These are phyloP conservation scores for Ictalurus punctatus DNA, from an alignment of 2,113 vertebrate genomes.

Conservation along the genomic window DNA sequence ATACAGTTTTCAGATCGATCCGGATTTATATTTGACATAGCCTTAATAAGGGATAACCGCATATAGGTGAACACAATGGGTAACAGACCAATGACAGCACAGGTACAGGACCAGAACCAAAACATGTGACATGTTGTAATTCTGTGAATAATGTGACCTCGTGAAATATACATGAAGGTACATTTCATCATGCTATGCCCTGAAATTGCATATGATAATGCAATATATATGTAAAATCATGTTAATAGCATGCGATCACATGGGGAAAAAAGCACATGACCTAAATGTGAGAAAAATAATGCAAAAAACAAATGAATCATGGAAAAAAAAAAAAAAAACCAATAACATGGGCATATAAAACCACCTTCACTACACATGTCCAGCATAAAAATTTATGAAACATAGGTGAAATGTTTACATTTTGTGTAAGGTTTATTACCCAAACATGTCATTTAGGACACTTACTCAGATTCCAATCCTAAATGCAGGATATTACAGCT, in stretches of 20 bases:
- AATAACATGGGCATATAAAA: not conserved
- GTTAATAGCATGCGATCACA: not conserved
- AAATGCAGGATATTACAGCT: constrained; percentile 31
- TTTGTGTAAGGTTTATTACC: not conserved
- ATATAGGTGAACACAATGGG: not conserved
- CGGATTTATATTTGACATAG: too few relatives aligned
- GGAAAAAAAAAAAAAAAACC: not conserved
- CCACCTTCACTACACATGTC: not conserved
- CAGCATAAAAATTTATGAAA: not conserved
- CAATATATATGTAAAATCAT: not conserved
- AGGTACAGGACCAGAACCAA: not conserved
- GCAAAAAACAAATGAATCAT: not conserved
- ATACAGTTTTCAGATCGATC: too few relatives aligned
- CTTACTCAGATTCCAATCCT: constrained; percentile 11
- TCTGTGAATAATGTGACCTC: not conserved
- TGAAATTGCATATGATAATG: not conserved
- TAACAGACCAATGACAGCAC: not conserved
- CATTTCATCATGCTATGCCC: not conserved
- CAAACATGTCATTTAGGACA: not conserved
- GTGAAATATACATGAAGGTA: not conserved
- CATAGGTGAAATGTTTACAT: not conserved
- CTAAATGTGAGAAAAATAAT: not conserved
- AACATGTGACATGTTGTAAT: not conserved
- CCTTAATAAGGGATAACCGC: not conserved
- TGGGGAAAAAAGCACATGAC: too few relatives aligned